Evolutionary conservation across 2,888 invertebrate species (phyloP).

Genomic region (Drosophila heteroneura): DNA sequence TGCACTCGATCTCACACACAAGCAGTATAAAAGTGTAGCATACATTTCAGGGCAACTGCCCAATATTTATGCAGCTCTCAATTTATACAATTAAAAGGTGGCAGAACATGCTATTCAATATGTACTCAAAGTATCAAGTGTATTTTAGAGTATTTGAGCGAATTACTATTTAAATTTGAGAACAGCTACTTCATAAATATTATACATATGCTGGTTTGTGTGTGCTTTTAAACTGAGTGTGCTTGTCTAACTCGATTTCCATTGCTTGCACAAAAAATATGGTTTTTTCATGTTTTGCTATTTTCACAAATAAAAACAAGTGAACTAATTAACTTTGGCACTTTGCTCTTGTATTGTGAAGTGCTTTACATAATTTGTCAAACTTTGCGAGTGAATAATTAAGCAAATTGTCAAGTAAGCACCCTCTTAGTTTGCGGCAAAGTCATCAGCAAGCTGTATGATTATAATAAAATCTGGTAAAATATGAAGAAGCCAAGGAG

Average conservation of each 20-base stretch:
- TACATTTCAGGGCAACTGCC: conserved; percentile 4
- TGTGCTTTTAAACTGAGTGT: not conserved
- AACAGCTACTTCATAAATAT: not conserved
- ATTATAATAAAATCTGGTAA: conserved; percentile 39
- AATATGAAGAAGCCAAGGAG: conserved; percentile 18
- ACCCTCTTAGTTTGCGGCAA: conserved; percentile 21
- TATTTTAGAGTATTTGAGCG: not conserved
- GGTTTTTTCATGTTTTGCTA: not conserved
- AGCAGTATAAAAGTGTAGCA: conserved; percentile 19
- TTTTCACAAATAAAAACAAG: conserved; percentile 6
- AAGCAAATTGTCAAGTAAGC: conserved; percentile 12
- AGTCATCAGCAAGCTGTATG: conserved; percentile 37
- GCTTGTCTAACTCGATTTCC: not conserved
- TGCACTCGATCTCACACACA: not conserved
- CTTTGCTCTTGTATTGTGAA: conserved; percentile 9
- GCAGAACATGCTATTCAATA: not conserved
- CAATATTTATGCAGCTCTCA: not conserved
- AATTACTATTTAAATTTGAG: not conserved
- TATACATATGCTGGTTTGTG: not conserved
- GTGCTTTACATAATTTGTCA: conserved; percentile 30
- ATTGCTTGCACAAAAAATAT: not conserved
- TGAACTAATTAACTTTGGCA: conserved; percentile 26
- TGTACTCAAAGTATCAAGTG: not conserved
- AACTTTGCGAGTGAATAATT: conserved; percentile 33
- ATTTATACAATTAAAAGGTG: conserved; percentile 41